A percentile compares a stretch with the other conserved stretches of the same genome.
Evolutionary conservation across 2,113 vertebrate genomes (phyloP).

Genomic region (Xiphophorus hellerii): DNA sequence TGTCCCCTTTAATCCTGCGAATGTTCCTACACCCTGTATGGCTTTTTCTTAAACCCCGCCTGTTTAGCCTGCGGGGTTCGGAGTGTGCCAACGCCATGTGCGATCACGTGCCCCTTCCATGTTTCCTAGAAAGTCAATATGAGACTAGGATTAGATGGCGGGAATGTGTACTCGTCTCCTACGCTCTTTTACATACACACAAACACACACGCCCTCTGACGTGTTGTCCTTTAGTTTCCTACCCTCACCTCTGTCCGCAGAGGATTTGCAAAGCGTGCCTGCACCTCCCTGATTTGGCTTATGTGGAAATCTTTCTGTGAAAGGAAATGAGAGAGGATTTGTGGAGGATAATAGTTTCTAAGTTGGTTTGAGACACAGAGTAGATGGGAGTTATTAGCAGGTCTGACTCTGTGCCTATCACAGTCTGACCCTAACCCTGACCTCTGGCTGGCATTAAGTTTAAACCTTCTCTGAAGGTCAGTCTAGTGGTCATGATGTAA

Average conservation of each 20-base stretch:
- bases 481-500: background rate
- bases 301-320: constrained; percentile 64
- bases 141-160: constrained; percentile 47
- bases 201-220: constrained; percentile 1
- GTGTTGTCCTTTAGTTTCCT: constrained; percentile 3
- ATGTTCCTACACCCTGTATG: constrained; percentile 17
- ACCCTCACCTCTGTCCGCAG: constrained; percentile 9
- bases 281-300: constrained; percentile 24
- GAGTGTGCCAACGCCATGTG: constrained; percentile 46
- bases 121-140: constrained; percentile 61
- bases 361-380: constrained; percentile 15
- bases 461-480: background rate
- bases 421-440: background rate
- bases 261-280: constrained; percentile 37
- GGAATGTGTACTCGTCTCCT: background rate
- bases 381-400: background rate
- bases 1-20: constrained; percentile 35
- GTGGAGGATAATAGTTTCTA: constrained; percentile 46
- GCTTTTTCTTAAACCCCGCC: constrained; percentile 68
- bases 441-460: background rate
- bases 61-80: constrained; percentile 55
- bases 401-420: background rate
- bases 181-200: constrained; percentile 14
- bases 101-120: constrained; percentile 20
- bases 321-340: constrained; percentile 58